These are phyloP conservation scores for Sminthopsis crassicaudata DNA, from an alignment of 2,113 vertebrate species.

Conservation along the genomic window DNA sequence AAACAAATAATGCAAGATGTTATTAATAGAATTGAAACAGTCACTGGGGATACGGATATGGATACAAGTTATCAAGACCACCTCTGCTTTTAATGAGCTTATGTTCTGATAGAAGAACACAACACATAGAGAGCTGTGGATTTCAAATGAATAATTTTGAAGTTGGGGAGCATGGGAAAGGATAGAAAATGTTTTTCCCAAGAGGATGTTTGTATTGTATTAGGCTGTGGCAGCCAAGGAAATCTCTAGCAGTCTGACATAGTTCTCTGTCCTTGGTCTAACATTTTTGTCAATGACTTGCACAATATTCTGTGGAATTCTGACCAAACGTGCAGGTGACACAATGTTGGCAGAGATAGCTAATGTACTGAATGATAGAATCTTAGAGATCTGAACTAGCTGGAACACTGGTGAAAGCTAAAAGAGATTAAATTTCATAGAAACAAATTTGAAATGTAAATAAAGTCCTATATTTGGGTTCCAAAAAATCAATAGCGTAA, in stretches of 20 bases:
- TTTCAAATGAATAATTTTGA: not conserved
- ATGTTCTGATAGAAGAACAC: not conserved
- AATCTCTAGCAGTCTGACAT: not conserved
- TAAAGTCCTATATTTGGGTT: constrained; percentile 28
- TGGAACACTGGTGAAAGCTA: constrained; percentile 32
- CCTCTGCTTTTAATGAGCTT: not conserved
- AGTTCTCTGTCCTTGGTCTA: not conserved
- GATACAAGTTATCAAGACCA: not conserved
- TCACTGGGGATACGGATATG: not conserved
- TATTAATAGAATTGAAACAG: not conserved
- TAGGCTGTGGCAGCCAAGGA: not conserved
- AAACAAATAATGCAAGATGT: not conserved
- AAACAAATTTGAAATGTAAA: constrained; percentile 23
- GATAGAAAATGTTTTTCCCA: not conserved
- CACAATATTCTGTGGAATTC: not conserved
- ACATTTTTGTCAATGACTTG: constrained; percentile 6
- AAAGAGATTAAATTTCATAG: constrained; percentile 8
- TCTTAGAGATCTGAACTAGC: constrained; percentile 17
- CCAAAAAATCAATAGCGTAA: constrained; percentile 31
- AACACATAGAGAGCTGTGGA: not conserved
- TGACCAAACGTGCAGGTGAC: not conserved
- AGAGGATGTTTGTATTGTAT: not conserved
- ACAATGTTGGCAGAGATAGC: constrained; percentile 3
- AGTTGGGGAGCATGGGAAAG: not conserved
- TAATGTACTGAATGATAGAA: not conserved